Evolutionary conservation across 2,113 vertebrate species (phyloP).

Genomic region (Empidonax traillii): DNA sequence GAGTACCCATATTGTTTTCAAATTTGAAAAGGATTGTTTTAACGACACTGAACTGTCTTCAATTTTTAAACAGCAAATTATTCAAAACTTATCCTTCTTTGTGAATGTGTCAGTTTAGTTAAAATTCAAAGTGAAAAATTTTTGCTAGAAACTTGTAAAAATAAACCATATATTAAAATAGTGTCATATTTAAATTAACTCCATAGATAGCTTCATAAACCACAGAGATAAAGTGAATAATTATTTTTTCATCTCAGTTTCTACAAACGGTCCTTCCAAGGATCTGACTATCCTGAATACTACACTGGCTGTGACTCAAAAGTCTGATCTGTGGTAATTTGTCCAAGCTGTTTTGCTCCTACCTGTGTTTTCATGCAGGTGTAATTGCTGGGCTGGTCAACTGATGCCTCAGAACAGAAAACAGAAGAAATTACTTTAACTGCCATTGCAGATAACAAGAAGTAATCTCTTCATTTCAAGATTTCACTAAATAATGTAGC

Average conservation of each 20-base stretch:
- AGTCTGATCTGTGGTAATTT: neutral
- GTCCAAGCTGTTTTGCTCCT: neutral
- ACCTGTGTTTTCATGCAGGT: neutral
- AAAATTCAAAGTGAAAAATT: neutral
- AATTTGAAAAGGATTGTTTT: neutral
- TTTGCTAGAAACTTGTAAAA: neutral
- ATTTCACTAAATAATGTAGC: neutral
- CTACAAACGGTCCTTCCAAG: neutral
- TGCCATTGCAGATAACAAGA: neutral
- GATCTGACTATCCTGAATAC: neutral
- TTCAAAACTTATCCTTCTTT: neutral
- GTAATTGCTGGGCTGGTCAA: neutral
- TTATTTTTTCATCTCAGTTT: neutral
- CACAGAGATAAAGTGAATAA: neutral
- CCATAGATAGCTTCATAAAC: neutral
- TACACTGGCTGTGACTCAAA: neutral
- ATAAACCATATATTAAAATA: neutral
- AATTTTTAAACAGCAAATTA: neutral
- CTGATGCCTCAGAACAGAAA: neutral
- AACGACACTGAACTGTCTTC: neutral
- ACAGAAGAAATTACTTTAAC: neutral
- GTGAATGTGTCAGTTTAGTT: neutral
- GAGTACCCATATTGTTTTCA: neutral
- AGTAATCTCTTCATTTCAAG: neutral
- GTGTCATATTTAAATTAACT: neutral